Conservation (phyloP, 2,797 vertebrate genomes). For the Natrix natrix region DNA sequence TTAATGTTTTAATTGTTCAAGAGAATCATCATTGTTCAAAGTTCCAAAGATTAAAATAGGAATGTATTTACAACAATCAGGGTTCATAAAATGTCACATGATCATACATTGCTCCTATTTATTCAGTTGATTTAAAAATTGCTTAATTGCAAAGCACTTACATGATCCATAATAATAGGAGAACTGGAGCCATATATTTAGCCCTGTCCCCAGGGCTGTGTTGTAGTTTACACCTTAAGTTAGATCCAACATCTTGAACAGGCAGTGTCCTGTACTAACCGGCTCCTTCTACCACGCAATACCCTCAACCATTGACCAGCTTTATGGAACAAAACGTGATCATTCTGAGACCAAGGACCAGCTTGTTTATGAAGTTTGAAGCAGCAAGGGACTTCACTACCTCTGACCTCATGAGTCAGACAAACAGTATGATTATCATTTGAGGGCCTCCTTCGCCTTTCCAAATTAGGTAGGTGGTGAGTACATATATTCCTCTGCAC, state of each 20-base stretch:
- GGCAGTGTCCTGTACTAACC: neutral
- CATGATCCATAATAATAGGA: neutral
- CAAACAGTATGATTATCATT: neutral
- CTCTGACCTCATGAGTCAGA: neutral
- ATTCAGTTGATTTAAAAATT: neutral
- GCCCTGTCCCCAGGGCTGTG: neutral
- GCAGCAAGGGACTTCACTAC: neutral
- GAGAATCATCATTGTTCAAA: neutral
- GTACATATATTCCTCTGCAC: neutral
- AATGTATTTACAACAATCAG: too few species aligned
- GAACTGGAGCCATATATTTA: neutral
- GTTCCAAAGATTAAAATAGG: too few species aligned
- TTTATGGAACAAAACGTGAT: neutral
- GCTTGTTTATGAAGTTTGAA: neutral
- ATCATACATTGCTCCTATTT: neutral
- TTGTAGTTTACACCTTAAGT: neutral
- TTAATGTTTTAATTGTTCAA: neutral
- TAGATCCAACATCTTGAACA: neutral
- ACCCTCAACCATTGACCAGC: neutral
- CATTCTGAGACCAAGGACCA: neutral
- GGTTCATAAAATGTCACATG: neutral
- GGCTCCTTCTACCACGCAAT: neutral
- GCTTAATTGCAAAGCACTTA: neutral
- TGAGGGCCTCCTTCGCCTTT: neutral
- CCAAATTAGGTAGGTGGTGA: neutral